Percentiles rank a stretch among this genome's conserved stretches.
Evolutionary conservation across 2,888 invertebrate genomes (phyloP).

Genomic region (Aelia acuminata): DNA sequence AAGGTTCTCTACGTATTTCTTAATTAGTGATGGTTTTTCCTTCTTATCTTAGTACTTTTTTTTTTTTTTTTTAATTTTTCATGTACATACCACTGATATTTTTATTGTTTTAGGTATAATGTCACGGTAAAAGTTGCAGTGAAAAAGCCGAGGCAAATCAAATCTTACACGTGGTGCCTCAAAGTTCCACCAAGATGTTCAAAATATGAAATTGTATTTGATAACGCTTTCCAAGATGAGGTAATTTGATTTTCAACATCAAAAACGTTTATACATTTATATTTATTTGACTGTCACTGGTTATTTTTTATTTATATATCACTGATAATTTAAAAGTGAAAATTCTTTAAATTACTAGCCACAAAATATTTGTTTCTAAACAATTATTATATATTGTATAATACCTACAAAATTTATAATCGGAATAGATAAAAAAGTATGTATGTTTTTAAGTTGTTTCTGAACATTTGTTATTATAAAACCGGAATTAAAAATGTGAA

Average conservation of each 20-base stretch:
- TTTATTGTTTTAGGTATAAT: constrained; percentile 76
- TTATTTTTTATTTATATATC: not conserved
- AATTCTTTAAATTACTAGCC: not conserved
- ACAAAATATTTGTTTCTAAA: not conserved
- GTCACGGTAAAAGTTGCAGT: constrained; percentile 84
- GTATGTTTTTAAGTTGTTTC: no score
- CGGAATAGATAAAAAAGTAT: no score
- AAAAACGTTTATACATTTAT: not conserved
- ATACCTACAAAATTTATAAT: no score
- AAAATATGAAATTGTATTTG: constrained; percentile 85
- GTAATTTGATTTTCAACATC: constrained; percentile 67
- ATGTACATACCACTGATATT: no score
- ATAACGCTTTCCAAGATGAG: constrained; percentile 82
- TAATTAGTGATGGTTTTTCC: no score
- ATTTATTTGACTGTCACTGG: not conserved
- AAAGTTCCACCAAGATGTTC: constrained; percentile 89
- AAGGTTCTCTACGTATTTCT: no score
- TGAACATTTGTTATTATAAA: no score
- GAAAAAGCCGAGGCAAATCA: constrained; percentile 85
- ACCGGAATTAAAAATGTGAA: no score
- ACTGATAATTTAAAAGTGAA: not conserved
- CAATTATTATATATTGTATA: not conserved
- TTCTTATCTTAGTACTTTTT: no score
- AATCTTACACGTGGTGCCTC: constrained; percentile 87
- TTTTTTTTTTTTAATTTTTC: no score